phyloP scores from a whole-genome alignment of 2,113 vertebrate genomes.

The Colossoma macropomum region DNA sequence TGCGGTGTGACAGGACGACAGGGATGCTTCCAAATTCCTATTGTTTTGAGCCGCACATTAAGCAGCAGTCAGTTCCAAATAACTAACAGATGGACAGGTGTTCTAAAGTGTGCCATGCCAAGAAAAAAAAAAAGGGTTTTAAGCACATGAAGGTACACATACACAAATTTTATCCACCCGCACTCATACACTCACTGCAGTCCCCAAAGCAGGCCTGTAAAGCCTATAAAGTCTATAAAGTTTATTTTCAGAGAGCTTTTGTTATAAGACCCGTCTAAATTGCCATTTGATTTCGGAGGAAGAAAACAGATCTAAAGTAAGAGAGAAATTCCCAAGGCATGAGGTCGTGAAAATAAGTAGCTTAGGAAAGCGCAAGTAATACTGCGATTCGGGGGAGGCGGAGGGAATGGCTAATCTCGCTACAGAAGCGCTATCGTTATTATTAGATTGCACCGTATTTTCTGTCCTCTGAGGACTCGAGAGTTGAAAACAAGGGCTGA shows the following conservation, averaged over 20 bases:
- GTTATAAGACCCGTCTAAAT: constrained; percentile 49
- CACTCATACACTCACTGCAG: neutral
- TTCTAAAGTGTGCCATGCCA: neutral
- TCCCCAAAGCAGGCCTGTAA: neutral
- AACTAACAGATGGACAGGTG: neutral
- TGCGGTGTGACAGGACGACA: neutral
- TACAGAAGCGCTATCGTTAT: constrained; percentile 64
- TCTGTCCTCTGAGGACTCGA: constrained; percentile 63
- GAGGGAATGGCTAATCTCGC: constrained; percentile 70
- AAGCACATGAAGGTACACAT: neutral
- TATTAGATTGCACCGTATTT: constrained; percentile 71
- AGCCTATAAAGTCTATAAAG: constrained; percentile 4
- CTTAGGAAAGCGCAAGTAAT: constrained; percentile 68
- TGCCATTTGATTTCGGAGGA: constrained; percentile 50
- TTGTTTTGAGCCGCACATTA: neutral
- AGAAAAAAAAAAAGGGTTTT: neutral
- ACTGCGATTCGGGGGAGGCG: constrained; percentile 58
- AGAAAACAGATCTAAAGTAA: neutral
- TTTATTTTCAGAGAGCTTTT: constrained; percentile 15
- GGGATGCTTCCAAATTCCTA: neutral
- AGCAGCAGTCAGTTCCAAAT: neutral
- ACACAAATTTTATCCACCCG: neutral
- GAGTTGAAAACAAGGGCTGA: constrained; percentile 44
- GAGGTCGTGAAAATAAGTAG: constrained; percentile 65
- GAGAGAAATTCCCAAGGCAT: constrained; percentile 53